Percentiles rank a stretch among this genome's conserved stretches.
Conservation (phyloP, 2,888 invertebrate species). For the Archips xylosteana region DNA sequence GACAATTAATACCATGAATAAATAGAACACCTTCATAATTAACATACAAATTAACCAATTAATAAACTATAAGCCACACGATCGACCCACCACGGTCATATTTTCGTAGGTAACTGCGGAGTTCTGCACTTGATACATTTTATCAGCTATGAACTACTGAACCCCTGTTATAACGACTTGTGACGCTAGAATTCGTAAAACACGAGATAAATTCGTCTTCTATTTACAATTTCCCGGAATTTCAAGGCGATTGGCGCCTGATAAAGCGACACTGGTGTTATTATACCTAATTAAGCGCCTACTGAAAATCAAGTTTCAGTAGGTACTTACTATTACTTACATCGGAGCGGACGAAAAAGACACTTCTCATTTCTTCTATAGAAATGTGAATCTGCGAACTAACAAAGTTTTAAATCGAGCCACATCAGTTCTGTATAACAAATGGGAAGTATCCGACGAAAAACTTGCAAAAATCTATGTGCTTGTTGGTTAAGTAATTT, state of each 20-base stretch:
- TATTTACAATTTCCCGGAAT: constrained; percentile 13
- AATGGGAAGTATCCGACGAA: too few relatives aligned
- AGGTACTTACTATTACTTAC: too few relatives aligned
- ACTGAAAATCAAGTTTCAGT: neutral
- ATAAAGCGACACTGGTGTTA: neutral
- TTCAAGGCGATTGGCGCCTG: constrained; percentile 16
- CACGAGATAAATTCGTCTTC: constrained; percentile 8
- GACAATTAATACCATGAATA: constrained; percentile 27
- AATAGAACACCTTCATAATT: constrained; percentile 23
- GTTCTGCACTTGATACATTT: constrained; percentile 18
- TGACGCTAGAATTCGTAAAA: constrained; percentile 13
- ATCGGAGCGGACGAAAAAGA: too few relatives aligned
- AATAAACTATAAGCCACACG: neutral
- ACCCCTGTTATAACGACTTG: constrained; percentile 26
- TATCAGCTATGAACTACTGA: constrained; percentile 38
- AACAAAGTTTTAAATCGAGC: too few relatives aligned
- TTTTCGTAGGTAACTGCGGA: constrained; percentile 29
- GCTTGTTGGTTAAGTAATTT: too few relatives aligned
- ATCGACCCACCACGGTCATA: constrained; percentile 8
- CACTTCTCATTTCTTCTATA: too few relatives aligned
- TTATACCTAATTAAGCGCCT: neutral
- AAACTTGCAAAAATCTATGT: too few relatives aligned
- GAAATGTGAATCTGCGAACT: too few relatives aligned
- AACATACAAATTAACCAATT: neutral
- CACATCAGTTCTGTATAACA: too few relatives aligned